A percentile compares a stretch with the other conserved stretches of the same genome.
phyloP scores from a whole-genome alignment of 2,888 invertebrate genomes.

The Drosophila subsilvestris region DNA sequence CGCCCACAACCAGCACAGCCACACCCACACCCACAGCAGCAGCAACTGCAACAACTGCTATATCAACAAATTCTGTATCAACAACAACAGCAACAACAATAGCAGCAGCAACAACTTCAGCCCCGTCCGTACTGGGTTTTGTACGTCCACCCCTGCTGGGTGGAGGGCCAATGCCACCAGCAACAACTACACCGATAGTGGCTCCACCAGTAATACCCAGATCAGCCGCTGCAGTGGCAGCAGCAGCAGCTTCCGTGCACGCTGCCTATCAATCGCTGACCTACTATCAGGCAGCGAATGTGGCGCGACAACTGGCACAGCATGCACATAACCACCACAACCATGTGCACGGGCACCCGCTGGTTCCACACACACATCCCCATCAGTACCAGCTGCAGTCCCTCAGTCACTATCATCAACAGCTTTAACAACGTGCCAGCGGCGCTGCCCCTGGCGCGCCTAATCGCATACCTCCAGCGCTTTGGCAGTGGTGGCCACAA shows the following conservation, averaged over 20 bases:
- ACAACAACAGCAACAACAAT: constrained; percentile 8
- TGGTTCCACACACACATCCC: constrained; percentile 25
- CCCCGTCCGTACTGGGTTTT: background rate
- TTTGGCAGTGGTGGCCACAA: constrained; percentile 13
- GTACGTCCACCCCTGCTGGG: background rate
- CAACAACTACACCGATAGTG: constrained; percentile 12
- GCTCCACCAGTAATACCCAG: constrained; percentile 20
- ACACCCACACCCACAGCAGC: constrained; percentile 45
- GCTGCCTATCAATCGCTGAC: constrained; percentile 56
- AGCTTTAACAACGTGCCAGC: constrained; percentile 73
- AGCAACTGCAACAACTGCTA: constrained; percentile 36
- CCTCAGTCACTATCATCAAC: constrained; percentile 73
- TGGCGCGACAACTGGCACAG: background rate
- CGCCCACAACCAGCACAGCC: background rate
- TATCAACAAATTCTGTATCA: constrained; percentile 30
- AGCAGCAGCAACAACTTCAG: background rate
- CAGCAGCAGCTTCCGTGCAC: constrained; percentile 26
- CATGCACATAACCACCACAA: constrained; percentile 29
- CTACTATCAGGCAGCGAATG: constrained; percentile 28
- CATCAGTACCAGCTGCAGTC: constrained; percentile 57
- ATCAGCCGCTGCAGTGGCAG: constrained; percentile 24
- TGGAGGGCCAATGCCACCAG: background rate
- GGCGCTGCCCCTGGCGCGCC: constrained; percentile 41
- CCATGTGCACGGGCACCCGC: constrained; percentile 31
- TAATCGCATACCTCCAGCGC: constrained; percentile 31